phyloP scores from a whole-genome alignment of 2,888 invertebrate species.

The Dryobotodes eremita region DNA sequence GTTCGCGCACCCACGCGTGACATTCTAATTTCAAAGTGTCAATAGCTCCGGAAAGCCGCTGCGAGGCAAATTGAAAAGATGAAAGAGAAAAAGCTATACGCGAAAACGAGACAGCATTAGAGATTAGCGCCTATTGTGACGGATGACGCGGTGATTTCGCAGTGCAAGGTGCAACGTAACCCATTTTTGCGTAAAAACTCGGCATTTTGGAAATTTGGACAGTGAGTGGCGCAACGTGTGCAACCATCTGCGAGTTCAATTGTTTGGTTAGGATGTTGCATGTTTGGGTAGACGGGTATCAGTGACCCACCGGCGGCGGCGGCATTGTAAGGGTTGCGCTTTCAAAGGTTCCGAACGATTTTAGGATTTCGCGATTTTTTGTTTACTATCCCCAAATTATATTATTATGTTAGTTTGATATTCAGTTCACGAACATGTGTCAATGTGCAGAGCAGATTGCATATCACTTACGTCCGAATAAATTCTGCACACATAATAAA shows the following conservation, averaged over 20 bases:
- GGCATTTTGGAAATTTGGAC: slow-evolving; percentile 82
- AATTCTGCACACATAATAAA: slow-evolving; percentile 54
- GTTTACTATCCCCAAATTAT: slow-evolving; percentile 38
- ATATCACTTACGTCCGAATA: slow-evolving; percentile 49
- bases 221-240: slow-evolving; percentile 84
- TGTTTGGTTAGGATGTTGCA: slow-evolving; percentile 87
- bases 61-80: slow-evolving; percentile 77
- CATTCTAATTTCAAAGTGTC: slow-evolving; percentile 87
- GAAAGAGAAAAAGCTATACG: slow-evolving; percentile 71
- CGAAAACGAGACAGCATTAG: slow-evolving; percentile 73
- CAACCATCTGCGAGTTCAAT: slow-evolving; percentile 83
- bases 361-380: slow-evolving; percentile 66
- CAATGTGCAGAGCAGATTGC: slow-evolving; percentile 43
- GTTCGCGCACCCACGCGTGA: slow-evolving; percentile 88
- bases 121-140: slow-evolving; percentile 85
- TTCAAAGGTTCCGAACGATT: slow-evolving; percentile 78
- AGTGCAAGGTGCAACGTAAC: slow-evolving; percentile 87
- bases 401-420: slow-evolving; percentile 50
- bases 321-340: slow-evolving; percentile 81
- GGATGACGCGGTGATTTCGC: slow-evolving; percentile 81
- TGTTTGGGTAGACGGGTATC: slow-evolving; percentile 74
- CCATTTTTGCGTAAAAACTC: slow-evolving; percentile 87
- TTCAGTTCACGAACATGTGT: slow-evolving; percentile 44
- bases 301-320: slow-evolving; percentile 74
- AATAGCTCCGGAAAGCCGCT: slow-evolving; percentile 84